These are phyloP conservation scores for Smithornis capensis DNA, from an alignment of 2,113 vertebrate genomes.

Conservation along the genomic window DNA sequence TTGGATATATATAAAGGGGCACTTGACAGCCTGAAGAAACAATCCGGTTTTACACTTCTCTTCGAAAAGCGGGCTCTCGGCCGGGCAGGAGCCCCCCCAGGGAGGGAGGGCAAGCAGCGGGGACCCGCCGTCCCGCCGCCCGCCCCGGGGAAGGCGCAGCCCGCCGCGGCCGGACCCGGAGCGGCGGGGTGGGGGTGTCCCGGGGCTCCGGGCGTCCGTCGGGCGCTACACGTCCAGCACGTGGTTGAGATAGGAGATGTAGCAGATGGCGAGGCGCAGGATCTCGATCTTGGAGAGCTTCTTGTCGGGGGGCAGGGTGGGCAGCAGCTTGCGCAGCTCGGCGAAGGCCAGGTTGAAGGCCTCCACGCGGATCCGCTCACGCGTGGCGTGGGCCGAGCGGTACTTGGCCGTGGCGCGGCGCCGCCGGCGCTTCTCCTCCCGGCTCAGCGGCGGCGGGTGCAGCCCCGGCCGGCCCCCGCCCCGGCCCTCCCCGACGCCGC, in stretches of 20 bases:
- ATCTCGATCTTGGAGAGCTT: constrained; percentile 84
- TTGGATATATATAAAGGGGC: constrained; percentile 85
- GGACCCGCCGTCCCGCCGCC: background rate
- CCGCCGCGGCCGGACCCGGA: background rate
- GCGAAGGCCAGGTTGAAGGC: constrained; percentile 82
- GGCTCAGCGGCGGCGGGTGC: constrained; percentile 82
- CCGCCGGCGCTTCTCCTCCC: constrained; percentile 88
- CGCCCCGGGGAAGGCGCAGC: background rate
- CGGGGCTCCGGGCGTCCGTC: background rate
- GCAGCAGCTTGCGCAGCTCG: constrained; percentile 78
- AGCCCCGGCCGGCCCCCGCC: constrained; percentile 68
- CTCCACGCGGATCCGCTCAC: constrained; percentile 80
- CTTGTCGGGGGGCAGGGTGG: constrained; percentile 79
- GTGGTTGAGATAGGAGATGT: constrained; percentile 82
- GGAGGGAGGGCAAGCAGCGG: background rate
- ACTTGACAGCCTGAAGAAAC: constrained; percentile 79
- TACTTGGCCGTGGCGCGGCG: constrained; percentile 80
- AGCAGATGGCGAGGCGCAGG: constrained; percentile 80
- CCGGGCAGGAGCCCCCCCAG: background rate
- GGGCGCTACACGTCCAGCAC: constrained; percentile 75
- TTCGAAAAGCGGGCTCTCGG: background rate
- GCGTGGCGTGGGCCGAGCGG: constrained; percentile 79
- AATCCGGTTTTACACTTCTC: constrained; percentile 54
- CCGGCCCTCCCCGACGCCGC: constrained; percentile 57
- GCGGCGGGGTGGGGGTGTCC: background rate